Base-by-base conservation (phyloP, 2,113 vertebrate species). In the Bos javanicus region DNA sequence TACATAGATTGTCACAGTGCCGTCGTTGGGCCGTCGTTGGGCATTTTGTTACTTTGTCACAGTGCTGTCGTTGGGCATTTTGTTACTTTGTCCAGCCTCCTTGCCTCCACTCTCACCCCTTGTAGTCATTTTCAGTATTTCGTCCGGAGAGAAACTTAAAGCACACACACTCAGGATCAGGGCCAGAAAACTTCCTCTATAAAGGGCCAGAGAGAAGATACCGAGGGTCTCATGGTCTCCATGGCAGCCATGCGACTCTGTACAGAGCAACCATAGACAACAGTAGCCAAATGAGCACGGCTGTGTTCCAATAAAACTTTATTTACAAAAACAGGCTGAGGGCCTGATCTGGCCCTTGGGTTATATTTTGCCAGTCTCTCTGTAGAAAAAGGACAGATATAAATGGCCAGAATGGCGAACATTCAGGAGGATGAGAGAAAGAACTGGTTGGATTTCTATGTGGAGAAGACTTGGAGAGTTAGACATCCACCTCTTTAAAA, bases 261-360 rank as follows among this genome's bases (percentile, higher is more conserved):
- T 39, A 57, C 59, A 54, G 39, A 33, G 48, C 4, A 88, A 21
- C 54, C n/a, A 3, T 2, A 11, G 54, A n/a, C 7, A 4, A 76
- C 0, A 67, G 64, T 4, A 46, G 56, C n/a, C 33, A 74, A 87
- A 14, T 14, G 48, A 39, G 7, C 7, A 0, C 5, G 56, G 56
- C 21, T 87, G 33, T 64, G 52, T 82, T 62, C 76, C 78, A 36
- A 91, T 76, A 84, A 94, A 95, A 87, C 71, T 96, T 95, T 81
- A 56, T 93, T 78, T n/a, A 84, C 28, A 86, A 59, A 56, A 71
- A 5, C 15, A 43, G 21, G 33, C 10, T 2, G 36, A 11, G 39
- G 67, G 50, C 56, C 81, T 76, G 25, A 30, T 36, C 33, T 7
- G 26, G 59, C 19, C n/a, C 23, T 23, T 25, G 48, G 57, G 50